Conservation (phyloP, 1,140 invertebrate species). For the Drosophila pachea region DNA sequence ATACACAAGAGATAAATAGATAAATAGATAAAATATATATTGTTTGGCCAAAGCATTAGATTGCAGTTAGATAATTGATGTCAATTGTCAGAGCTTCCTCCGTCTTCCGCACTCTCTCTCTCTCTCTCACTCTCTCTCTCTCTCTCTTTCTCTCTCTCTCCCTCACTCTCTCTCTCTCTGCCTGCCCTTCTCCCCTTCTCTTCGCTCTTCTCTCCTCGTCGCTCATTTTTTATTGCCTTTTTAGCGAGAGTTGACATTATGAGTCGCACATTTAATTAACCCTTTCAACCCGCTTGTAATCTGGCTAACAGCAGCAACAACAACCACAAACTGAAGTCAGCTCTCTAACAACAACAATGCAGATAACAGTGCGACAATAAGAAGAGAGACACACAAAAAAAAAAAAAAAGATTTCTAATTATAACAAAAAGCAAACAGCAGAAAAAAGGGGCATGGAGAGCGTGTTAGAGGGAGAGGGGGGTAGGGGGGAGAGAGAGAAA, state of each 20-base stretch:
- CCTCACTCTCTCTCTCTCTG: not conserved
- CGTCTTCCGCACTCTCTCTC: not conserved
- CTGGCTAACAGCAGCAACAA: conserved; percentile 47
- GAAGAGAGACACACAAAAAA: too few species aligned
- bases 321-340: conserved; percentile 23
- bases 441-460: conserved; percentile 24
- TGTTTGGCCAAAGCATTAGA: too few species aligned
- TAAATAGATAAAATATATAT: too few species aligned
- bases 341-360: conserved; percentile 30
- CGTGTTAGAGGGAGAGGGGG: not conserved
- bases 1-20: too few species aligned
- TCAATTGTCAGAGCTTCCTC: not conserved
- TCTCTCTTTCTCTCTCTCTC: too few species aligned
- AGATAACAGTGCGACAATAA: conserved; percentile 70
- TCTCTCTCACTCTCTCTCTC: too few species aligned
- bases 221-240: not conserved
- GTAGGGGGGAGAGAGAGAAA: not conserved
- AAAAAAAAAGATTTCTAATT: conserved; percentile 54
- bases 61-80: not conserved
- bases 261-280: conserved; percentile 61
- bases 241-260: not conserved
- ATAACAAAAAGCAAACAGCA: conserved; percentile 33
- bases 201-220: not conserved
- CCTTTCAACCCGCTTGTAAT: conserved; percentile 51
- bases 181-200: not conserved